Evolutionary conservation across 2,113 vertebrate genomes (phyloP).

Genomic region (Myotis brandtii): DNA sequence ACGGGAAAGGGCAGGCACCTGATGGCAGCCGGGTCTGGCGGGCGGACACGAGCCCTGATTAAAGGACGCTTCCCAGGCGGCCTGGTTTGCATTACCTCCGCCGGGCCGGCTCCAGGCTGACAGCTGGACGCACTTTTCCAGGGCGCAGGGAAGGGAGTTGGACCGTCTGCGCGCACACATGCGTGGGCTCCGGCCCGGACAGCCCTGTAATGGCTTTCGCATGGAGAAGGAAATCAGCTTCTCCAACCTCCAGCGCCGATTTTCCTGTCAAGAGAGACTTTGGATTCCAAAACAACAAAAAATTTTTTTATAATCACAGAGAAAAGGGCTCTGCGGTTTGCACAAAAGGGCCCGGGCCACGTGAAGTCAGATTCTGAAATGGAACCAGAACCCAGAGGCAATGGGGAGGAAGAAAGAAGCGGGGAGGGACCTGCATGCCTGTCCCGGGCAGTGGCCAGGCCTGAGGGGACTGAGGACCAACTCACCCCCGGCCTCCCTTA

Average conservation of each 20-base stretch:
- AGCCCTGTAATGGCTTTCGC: conserved; percentile 87
- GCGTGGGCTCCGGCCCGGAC: neutral
- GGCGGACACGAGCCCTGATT: conserved; percentile 74
- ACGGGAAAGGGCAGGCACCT: conserved; percentile 68
- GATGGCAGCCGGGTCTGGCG: neutral
- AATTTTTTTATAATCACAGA: conserved; percentile 85
- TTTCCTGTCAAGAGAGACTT: conserved; percentile 88
- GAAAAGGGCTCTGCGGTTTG: conserved; percentile 84
- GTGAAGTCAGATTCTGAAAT: conserved; percentile 83
- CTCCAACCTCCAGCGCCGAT: conserved; percentile 86
- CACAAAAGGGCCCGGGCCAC: conserved; percentile 82
- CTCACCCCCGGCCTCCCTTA: neutral
- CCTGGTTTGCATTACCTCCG: conserved; percentile 85
- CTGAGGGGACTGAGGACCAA: neutral
- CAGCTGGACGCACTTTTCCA: conserved; percentile 86
- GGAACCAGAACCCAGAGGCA: conserved; percentile 76
- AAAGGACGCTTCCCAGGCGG: conserved; percentile 72
- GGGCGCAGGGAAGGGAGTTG: conserved; percentile 82
- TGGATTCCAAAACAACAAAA: neutral
- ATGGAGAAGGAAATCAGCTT: conserved; percentile 82
- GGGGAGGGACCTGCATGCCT: neutral
- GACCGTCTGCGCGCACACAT: conserved; percentile 46
- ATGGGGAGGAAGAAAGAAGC: conserved; percentile 46
- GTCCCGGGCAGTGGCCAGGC: fast-evolving
- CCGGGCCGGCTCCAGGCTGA: conserved; percentile 80